These are phyloP conservation scores for Napeogenes sylphis DNA, from an alignment of 2,888 invertebrate species.

Conservation along the genomic window DNA sequence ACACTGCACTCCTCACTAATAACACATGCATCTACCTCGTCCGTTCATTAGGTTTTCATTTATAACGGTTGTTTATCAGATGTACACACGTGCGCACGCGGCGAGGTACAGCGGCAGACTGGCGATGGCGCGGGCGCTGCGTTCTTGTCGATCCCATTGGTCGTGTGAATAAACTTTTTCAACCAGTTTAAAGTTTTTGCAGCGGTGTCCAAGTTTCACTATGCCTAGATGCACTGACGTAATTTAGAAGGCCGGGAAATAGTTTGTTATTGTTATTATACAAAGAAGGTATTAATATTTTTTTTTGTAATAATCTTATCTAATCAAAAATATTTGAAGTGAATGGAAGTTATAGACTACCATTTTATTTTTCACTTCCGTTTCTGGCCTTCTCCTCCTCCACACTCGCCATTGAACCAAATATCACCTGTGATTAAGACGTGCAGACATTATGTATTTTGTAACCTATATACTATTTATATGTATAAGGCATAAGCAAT, in stretches of 20 bases:
- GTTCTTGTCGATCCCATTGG: constrained; percentile 48
- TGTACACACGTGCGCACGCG: constrained; percentile 54
- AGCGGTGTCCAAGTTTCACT: constrained; percentile 24
- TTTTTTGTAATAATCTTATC: no score
- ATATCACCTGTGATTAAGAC: no score
- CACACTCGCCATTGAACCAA: no score
- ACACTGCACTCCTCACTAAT: constrained; percentile 72
- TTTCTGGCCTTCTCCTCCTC: no score
- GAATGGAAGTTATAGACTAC: no score
- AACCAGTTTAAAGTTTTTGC: constrained; percentile 35
- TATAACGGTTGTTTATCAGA: constrained; percentile 65
- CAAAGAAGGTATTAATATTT: no score
- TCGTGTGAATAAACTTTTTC: constrained; percentile 38
- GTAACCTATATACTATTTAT: no score
- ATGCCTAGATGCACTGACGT: neutral
- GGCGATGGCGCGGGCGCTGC: constrained; percentile 54
- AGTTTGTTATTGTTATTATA: neutral
- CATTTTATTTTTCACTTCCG: no score
- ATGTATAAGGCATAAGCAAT: no score
- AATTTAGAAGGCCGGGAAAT: neutral
- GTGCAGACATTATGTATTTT: no score
- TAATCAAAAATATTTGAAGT: no score
- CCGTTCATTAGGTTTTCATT: constrained; percentile 74
- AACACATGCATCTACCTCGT: constrained; percentile 74
- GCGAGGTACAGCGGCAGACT: constrained; percentile 65